Evolutionary conservation across 2,888 invertebrate genomes (phyloP), one percentile per base, ranked within the genome.

Genomic region (Agrotis exclamationis): DNA sequence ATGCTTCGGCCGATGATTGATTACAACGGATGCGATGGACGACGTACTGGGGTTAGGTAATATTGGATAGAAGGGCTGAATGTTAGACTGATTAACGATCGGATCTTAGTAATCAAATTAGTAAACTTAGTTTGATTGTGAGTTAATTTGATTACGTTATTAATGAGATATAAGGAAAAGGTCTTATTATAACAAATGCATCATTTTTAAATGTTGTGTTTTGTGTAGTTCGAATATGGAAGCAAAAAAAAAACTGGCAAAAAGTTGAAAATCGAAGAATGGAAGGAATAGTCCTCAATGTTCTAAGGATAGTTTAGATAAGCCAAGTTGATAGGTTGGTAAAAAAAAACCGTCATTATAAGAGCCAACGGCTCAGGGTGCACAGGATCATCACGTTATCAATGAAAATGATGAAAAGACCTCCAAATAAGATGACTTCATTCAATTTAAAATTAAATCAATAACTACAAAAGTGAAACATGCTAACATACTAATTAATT

Each of bases 1-100:
- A 54, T 54, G 62, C 18, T 39, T 65, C 47, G 24, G 22, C 16
- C 14, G 56, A 82, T 83, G 83, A 83, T 82, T 83, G 83, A 83
- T 83, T 80, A 76, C 70, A 53, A 33, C 66, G 67, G 65, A 80
- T 72, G 62, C 62, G 59, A 83, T 76, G 67, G 66, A 54, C 60
- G 83, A 80, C 70, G 77, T 63, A 39, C 69, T 28, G 47, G 72
- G 76, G 68, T 81, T 70, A 57, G 68, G 50, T 73, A 67, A 67
- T 73, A 57, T 76, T 59, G 48, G 59, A 51, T 47, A 48, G 63
- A 54, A 64, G 63, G 72, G 67, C 18, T 70, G 57, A 50, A 74
- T 67, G 67, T 56, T 54, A 44, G 59, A 70, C 64, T 57, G 66
- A 74, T 67, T 67, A 78, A 66, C 60, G 70, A 70, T 69, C 62